phyloP scores from a whole-genome alignment of 1,140 invertebrate genomes.

The Musca vetustissima region DNA sequence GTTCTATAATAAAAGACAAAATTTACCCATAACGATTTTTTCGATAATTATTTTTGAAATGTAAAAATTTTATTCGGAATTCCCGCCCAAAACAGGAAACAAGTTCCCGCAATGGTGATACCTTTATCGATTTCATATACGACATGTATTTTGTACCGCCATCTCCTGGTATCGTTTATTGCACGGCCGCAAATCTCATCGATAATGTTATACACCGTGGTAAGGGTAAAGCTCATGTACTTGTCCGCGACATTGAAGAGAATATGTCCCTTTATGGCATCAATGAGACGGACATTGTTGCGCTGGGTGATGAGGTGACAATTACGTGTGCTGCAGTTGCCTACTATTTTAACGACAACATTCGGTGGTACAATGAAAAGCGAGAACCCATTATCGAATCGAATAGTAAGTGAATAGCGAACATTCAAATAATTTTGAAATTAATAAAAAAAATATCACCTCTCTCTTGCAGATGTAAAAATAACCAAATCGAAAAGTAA shows the following conservation, averaged over 20 bases:
- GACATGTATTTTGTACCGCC: slow-evolving; percentile 42
- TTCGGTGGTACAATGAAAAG: slow-evolving; percentile 54
- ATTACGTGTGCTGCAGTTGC: slow-evolving; percentile 61
- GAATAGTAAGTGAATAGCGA: slow-evolving; percentile 19
- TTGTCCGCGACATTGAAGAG: slow-evolving; percentile 43
- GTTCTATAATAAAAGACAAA: too few species aligned
- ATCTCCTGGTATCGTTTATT: slow-evolving; percentile 50
- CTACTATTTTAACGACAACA: slow-evolving; percentile 58
- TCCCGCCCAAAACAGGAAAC: slow-evolving; percentile 34
- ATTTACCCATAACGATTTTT: too few species aligned
- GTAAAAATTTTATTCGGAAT: too few species aligned
- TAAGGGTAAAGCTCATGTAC: slow-evolving; percentile 32
- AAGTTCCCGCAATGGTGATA: slow-evolving; percentile 29
- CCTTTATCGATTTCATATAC: slow-evolving; percentile 37
- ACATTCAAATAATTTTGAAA: background rate
- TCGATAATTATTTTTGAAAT: too few species aligned
- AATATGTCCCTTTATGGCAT: slow-evolving; percentile 42
- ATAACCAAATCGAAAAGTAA: slow-evolving; percentile 31
- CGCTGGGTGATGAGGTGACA: slow-evolving; percentile 58
- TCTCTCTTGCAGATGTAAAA: slow-evolving; percentile 27
- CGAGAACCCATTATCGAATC: slow-evolving; percentile 30
- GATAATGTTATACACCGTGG: slow-evolving; percentile 21
- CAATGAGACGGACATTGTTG: slow-evolving; percentile 48
- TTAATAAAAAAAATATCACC: too few species aligned
- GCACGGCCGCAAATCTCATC: slow-evolving; percentile 46